These are phyloP conservation scores for Phyllostomus hastatus DNA, from an alignment of 2,113 vertebrate genomes.

Conservation along the genomic window DNA sequence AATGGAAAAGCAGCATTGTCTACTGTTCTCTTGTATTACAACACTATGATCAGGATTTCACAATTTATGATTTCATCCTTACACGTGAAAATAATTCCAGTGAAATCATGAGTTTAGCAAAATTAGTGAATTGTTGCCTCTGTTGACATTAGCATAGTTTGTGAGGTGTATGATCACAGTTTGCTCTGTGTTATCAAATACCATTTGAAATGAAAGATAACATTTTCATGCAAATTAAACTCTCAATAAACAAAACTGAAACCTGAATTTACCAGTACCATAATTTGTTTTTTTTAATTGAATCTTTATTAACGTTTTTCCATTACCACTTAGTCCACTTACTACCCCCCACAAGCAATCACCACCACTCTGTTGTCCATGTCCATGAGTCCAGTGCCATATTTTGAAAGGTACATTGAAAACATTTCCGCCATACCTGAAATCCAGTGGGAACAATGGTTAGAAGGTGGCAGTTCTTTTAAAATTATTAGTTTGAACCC, in stretches of 20 bases:
- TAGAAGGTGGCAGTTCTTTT: background rate
- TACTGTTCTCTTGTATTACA: conserved; percentile 14
- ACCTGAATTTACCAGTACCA: background rate
- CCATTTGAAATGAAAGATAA: background rate
- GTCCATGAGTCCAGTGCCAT: background rate
- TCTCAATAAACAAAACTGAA: conserved; percentile 15
- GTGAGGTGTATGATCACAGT: background rate
- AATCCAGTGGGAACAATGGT: background rate
- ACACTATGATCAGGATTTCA: conserved; percentile 21
- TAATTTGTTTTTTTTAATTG: background rate
- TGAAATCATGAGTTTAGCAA: conserved; percentile 27
- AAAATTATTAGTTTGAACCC: background rate
- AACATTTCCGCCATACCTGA: background rate
- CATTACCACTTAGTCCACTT: no score
- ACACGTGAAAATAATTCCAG: conserved; percentile 22
- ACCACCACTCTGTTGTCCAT: no score
- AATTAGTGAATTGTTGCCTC: background rate
- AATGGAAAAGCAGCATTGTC: conserved; percentile 17
- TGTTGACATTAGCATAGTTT: background rate
- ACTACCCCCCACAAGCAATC: no score
- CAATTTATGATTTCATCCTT: conserved; percentile 28
- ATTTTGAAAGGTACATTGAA: background rate
- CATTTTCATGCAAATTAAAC: conserved; percentile 16
- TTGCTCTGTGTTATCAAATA: background rate
- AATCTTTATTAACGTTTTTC: no score